Conservation (phyloP, 2,113 vertebrate species). For the Asarcornis scutulata region DNA sequence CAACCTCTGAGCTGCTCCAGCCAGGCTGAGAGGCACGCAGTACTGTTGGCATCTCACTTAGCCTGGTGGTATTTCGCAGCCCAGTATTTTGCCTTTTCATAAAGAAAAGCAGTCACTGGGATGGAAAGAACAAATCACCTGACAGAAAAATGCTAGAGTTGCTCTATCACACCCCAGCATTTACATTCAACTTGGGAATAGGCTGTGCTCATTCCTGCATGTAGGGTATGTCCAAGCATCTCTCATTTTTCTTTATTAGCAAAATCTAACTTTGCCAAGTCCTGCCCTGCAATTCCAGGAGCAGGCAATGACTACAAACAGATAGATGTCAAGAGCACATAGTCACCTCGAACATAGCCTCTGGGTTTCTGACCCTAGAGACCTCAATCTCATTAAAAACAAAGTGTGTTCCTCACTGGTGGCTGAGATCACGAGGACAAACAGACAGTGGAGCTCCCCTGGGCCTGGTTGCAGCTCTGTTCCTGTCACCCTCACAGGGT, state of each 20-base stretch:
- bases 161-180: background rate
- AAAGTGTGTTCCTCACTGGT: background rate
- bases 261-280: background rate
- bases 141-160: background rate
- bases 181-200: background rate
- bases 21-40: background rate
- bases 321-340: background rate
- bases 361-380: background rate
- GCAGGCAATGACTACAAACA: background rate
- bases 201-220: background rate
- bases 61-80: background rate
- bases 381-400: background rate
- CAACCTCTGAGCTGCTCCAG: background rate
- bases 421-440: background rate
- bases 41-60: background rate
- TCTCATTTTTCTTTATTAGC: background rate
- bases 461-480: background rate
- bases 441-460: background rate
- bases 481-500: background rate
- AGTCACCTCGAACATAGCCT: background rate
- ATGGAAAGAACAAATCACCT: background rate
- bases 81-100: background rate
- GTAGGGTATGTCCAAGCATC: background rate
- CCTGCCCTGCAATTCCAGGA: background rate
- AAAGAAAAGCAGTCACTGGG: background rate